Evolutionary conservation across 2,797 vertebrate genomes (phyloP).

Genomic region (Enteromius afrohamiltoni): DNA sequence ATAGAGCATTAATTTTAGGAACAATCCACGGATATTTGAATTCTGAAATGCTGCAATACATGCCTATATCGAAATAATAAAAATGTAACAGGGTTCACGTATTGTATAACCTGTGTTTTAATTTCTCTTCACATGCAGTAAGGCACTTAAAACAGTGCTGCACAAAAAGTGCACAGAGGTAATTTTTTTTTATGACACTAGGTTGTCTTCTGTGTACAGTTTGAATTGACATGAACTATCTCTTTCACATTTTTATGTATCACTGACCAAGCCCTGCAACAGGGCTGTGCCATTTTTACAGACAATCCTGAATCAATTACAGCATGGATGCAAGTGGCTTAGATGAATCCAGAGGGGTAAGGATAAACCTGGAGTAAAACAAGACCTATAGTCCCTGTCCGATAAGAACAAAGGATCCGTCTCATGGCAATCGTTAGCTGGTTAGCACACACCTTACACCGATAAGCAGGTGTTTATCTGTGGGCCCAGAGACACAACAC

Average conservation of each 20-base stretch:
- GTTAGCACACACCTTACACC: constrained; percentile 35
- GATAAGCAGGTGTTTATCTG: constrained; percentile 54
- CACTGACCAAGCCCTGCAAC: neutral
- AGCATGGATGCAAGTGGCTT: constrained; percentile 18
- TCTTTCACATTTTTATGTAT: neutral
- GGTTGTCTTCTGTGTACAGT: neutral
- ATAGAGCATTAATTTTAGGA: too few relatives aligned
- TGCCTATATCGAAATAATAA: too few relatives aligned
- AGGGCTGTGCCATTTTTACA: constrained; percentile 23
- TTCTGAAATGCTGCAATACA: too few relatives aligned
- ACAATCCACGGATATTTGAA: too few relatives aligned
- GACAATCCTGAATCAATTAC: constrained; percentile 25
- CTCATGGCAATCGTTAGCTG: constrained; percentile 43
- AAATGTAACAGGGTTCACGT: too few relatives aligned
- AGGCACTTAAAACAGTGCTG: too few relatives aligned
- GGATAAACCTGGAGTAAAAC: constrained; percentile 13
- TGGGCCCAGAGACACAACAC: constrained; percentile 26
- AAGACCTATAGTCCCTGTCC: neutral
- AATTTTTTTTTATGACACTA: too few relatives aligned
- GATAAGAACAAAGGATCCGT: constrained; percentile 35
- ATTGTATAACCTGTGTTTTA: too few relatives aligned
- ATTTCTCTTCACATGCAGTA: too few relatives aligned
- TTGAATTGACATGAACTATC: neutral
- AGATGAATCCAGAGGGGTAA: neutral
- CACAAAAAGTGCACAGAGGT: too few relatives aligned